Base-by-base conservation (phyloP, 2,888 invertebrate species). In the Xestobium rufovillosum region DNA sequence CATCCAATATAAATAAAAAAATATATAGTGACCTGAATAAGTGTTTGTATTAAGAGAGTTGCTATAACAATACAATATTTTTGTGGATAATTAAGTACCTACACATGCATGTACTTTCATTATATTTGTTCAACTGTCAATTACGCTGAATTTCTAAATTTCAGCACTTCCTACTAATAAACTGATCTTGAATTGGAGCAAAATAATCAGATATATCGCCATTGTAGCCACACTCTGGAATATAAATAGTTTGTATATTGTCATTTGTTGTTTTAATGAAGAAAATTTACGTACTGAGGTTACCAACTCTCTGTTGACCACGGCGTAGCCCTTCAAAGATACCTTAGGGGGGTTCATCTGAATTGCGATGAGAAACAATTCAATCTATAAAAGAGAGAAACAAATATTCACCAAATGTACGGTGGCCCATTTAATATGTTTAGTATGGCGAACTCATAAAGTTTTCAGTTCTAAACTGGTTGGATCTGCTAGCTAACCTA, bases 261-360 rank as follows among this genome's bases (percentile, higher is more conserved):
- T 12, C 9, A 26, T 27, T 15, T 12, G 28, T 29, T 4, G 4
- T 19, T 33, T 34, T 14, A 31, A 33, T 34, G 6, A 14, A 13
- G 19, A 14, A 9, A 31, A 4, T 12, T 25, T 33, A 56, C 70
- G 65, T 56, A 79, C 80, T 44, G 78, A 75, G 25, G 78, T 75
- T 10, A 80, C 60, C 2, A 80, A 60, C 52, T 78, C 75, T 36
- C 80, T 69, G 55, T 79, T 78, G 12, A 80, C 77, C 45, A 76
- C 61, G 1, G 75, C 74, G 49, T 79, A 80, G 14, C 80, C 80
- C 52, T 75, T 75, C 30, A 80, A 60, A 15, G 76, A 78, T 1
- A 80, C 80, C 11, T 76, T 75, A 0, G 80, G 79, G 3, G 80
- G 79, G 57, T 80, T 80, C 75, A 80, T 74, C 58, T 78, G 73